Evolutionary conservation across 2,797 vertebrate genomes (phyloP).

Genomic region (Gorsachius magnificus): DNA sequence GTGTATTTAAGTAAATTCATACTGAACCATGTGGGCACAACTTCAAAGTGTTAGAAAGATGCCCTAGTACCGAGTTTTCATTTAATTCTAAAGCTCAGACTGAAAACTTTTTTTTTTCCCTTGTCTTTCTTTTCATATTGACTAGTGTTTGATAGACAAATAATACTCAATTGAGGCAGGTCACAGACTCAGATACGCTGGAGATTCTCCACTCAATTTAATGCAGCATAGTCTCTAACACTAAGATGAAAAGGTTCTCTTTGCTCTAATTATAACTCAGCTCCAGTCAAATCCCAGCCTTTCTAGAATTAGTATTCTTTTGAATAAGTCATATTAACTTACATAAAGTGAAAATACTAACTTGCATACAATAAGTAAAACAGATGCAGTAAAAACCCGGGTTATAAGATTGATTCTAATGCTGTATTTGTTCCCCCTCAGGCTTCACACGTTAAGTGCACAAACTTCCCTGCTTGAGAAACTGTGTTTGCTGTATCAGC

Average conservation of each 20-base stretch:
- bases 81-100: not conserved
- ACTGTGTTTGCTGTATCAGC: not conserved
- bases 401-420: not conserved
- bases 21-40: not conserved
- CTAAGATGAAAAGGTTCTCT: not conserved
- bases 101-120: not conserved
- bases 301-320: not conserved
- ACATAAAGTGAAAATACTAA: not conserved
- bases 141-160: not conserved
- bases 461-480: not conserved
- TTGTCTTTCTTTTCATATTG: not conserved
- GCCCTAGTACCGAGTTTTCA: not conserved
- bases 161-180: not conserved
- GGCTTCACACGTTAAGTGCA: not conserved
- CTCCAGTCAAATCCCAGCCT: not conserved
- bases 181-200: not conserved
- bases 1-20: not conserved
- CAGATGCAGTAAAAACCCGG: not conserved
- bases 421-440: not conserved
- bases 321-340: not conserved
- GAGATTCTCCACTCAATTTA: not conserved
- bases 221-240: not conserved
- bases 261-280: not conserved
- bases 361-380: not conserved
- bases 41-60: not conserved